Percentiles rank a stretch among this genome's conserved stretches.
Evolutionary conservation across 1,140 invertebrate genomes (phyloP).

Genomic region (Heterodera schachtii): DNA sequence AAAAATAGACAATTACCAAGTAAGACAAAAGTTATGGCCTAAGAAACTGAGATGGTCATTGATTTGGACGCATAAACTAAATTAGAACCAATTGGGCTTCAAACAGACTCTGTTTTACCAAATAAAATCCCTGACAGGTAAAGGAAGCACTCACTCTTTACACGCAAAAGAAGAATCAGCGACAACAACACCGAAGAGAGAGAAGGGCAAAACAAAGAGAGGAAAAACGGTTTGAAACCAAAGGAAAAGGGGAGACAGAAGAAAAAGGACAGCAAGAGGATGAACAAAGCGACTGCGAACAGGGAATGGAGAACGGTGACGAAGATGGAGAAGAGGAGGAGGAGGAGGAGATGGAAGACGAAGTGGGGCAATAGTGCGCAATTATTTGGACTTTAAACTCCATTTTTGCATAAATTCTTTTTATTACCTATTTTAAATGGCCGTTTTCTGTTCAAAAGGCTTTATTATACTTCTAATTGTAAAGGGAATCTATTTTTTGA

Average conservation of each 20-base stretch:
- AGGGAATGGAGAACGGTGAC: conserved; percentile 4
- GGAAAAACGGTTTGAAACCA: conserved; percentile 18
- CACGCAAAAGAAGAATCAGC: conserved; percentile 17
- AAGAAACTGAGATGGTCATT: too few species aligned
- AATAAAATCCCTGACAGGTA: conserved; percentile 25
- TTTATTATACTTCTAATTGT: conserved; percentile 1
- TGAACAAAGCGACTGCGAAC: neutral
- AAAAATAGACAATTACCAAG: too few species aligned
- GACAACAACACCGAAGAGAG: conserved; percentile 19
- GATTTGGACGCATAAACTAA: too few species aligned
- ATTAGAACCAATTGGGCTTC: too few species aligned
- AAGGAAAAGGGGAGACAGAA: conserved; percentile 14
- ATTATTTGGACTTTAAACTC: too few species aligned
- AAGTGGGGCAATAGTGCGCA: too few species aligned
- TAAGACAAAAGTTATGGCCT: too few species aligned
- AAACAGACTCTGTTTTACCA: neutral
- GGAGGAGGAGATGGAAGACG: conserved; percentile 26
- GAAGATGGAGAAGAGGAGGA: conserved; percentile 22
- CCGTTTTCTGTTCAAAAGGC: too few species aligned
- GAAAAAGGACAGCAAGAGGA: conserved; percentile 10
- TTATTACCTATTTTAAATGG: too few species aligned
- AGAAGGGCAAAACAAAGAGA: conserved; percentile 4
- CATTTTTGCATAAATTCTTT: too few species aligned
- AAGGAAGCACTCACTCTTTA: conserved; percentile 25
- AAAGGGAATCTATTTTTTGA: too few species aligned